These are phyloP conservation scores for Catocala fraxini DNA, from an alignment of 2,888 invertebrate genomes.

Conservation along the genomic window DNA sequence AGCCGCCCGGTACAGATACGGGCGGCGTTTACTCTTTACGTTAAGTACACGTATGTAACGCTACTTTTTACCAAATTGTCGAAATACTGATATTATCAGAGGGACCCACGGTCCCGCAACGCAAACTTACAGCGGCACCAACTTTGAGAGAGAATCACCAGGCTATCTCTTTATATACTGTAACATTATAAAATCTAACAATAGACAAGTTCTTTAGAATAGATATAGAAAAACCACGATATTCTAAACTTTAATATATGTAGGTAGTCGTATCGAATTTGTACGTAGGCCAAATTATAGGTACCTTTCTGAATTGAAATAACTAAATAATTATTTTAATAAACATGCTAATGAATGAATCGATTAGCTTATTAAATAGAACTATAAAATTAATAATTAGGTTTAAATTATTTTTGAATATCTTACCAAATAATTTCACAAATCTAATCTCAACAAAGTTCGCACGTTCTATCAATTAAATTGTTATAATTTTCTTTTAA, in stretches of 20 bases:
- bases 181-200: constrained; percentile 58
- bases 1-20: constrained; percentile 79
- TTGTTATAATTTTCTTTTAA: constrained; percentile 37
- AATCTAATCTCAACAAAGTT: constrained; percentile 38
- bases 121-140: constrained; percentile 76
- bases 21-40: constrained; percentile 73
- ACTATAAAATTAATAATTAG: constrained; percentile 27
- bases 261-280: constrained; percentile 42
- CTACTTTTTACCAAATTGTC: constrained; percentile 84
- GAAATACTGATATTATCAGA: constrained; percentile 85
- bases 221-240: constrained; percentile 47
- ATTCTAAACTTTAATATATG: constrained; percentile 35
- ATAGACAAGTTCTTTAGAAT: constrained; percentile 41
- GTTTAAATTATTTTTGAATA: constrained; percentile 19
- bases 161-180: constrained; percentile 52
- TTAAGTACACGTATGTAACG: constrained; percentile 83
- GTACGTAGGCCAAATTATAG: constrained; percentile 54
- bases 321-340: constrained; percentile 27
- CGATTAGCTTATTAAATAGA: constrained; percentile 34
- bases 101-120: constrained; percentile 78
- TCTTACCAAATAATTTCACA: constrained; percentile 34
- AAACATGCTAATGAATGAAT: constrained; percentile 23
- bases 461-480: constrained; percentile 35
- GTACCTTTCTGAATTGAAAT: constrained; percentile 18
- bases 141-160: constrained; percentile 71